phyloP scores from a whole-genome alignment of 1,140 invertebrate species.

The Eurytemora carolleeae region DNA sequence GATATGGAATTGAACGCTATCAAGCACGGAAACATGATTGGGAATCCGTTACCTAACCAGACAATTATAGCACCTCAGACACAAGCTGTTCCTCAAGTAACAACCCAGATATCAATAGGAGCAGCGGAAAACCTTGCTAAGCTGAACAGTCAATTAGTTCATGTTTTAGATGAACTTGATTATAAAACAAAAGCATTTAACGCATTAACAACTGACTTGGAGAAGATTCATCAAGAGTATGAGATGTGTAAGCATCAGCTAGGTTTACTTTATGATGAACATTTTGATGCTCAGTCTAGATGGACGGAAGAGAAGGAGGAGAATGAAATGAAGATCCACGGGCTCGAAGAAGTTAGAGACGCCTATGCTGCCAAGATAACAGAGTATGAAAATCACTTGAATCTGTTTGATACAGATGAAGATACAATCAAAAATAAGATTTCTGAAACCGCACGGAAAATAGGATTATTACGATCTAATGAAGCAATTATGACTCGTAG shows the following conservation, averaged over 20 bases:
- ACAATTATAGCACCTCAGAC: background rate
- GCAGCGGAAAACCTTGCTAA: background rate
- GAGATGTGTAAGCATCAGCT: constrained; percentile 4
- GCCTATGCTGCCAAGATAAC: background rate
- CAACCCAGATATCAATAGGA: background rate
- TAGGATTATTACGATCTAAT: constrained; percentile 1
- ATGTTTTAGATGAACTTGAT: constrained; percentile 7
- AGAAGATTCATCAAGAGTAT: background rate
- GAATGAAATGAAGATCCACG: background rate
- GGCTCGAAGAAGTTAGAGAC: background rate
- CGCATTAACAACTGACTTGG: constrained; percentile 2
- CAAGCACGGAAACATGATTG: background rate
- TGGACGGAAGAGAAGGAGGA: constrained; percentile 4
- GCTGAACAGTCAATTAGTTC: constrained; percentile 6
- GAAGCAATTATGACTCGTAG: constrained; percentile 9
- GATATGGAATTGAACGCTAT: background rate
- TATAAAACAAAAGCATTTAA: background rate
- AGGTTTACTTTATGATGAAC: constrained; percentile 13
- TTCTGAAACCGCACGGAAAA: constrained; percentile 1
- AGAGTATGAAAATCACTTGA: constrained; percentile 6
- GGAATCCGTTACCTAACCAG: background rate
- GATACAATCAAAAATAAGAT: background rate
- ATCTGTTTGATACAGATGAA: background rate
- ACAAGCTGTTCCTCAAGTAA: background rate
- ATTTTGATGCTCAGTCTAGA: background rate